Base-by-base conservation (phyloP, 1,140 invertebrate genomes). In the Drosophila navojoa region DNA sequence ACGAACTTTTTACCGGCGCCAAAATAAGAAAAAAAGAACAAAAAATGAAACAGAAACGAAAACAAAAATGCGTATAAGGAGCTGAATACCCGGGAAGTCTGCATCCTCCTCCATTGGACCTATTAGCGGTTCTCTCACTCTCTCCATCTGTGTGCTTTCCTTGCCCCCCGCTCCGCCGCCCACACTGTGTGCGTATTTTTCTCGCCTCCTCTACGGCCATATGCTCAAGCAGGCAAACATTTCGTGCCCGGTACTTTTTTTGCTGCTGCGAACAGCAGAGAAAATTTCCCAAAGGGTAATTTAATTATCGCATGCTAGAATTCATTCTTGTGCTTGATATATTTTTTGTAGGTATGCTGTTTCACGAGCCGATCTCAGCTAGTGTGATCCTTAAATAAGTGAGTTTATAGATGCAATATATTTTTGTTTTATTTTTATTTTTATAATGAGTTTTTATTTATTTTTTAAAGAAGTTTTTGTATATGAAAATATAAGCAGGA, bases 221-320 rank as follows among this genome's bases (percentile, higher is more conserved):
- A 53, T 53, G 29, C 35, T 38, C 27, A 32, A 10, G 19, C 45
- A 38, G 27, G 38, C 38, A 71, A 68, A 64, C 52, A 54, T 72
- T 57, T 60, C 67, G 71, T 73, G 76, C 49, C 32, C 68, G 55
- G 67, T 69, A 66, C 55, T 72, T 81, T 69, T 69, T 22, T 22
- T 67, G 19, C 19, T 22, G 29, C 35, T 47, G 29, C 42, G 19
- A 49, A 22, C 13, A 3, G 4, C 7, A 38, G 80, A 82, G 79
- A 84, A 50, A 85, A 84, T 85, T 85, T 79, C 81, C 81, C 73
- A 22, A 0, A 10, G 1, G 27, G 61, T n/a, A 45, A 52, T 45
- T 35, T 27, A n/a, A 44, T 67, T 73, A 22, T 84, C 76, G 80
- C 80, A 84, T 84, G 80, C 80, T 25, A 82, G 1, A 82, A 58